These are phyloP conservation scores for Amphiduros pacificus DNA, from an alignment of 2,888 invertebrate genomes.

Conservation along the genomic window DNA sequence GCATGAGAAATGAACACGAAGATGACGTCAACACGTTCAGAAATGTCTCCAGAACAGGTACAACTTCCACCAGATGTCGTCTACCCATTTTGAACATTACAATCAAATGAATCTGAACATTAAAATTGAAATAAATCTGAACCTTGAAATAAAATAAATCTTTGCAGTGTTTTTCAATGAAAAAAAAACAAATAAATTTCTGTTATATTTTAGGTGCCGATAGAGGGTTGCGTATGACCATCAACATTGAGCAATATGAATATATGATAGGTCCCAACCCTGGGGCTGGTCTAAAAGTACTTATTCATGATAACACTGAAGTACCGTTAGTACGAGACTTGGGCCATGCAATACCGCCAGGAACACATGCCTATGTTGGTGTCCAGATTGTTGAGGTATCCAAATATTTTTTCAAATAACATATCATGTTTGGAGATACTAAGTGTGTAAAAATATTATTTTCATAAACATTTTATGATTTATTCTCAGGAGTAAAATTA, in stretches of 20 bases:
- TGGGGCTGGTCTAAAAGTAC: slow-evolving; percentile 42
- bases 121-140: no score
- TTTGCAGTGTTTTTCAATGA: not conserved
- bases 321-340: slow-evolving; percentile 39
- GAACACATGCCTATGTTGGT: slow-evolving; percentile 41
- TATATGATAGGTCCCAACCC: slow-evolving; percentile 46
- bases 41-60: slow-evolving; percentile 12
- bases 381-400: slow-evolving; percentile 37
- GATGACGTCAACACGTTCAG: not conserved
- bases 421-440: no score
- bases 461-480: no score
- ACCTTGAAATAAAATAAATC: no score
- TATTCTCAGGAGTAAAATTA: no score
- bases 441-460: no score
- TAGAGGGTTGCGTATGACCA: slow-evolving; percentile 37
- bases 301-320: slow-evolving; percentile 38
- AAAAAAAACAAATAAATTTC: not conserved
- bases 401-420: no score
- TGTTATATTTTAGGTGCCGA: slow-evolving; percentile 34
- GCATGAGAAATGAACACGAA: not conserved
- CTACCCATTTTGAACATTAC: not conserved
- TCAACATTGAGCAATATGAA: slow-evolving; percentile 46
- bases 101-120: not conserved
- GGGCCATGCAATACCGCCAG: slow-evolving; percentile 40
- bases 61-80: no score